Conservation (phyloP, 2,797 vertebrate species). For the Acipenser transmontanus region DNA sequence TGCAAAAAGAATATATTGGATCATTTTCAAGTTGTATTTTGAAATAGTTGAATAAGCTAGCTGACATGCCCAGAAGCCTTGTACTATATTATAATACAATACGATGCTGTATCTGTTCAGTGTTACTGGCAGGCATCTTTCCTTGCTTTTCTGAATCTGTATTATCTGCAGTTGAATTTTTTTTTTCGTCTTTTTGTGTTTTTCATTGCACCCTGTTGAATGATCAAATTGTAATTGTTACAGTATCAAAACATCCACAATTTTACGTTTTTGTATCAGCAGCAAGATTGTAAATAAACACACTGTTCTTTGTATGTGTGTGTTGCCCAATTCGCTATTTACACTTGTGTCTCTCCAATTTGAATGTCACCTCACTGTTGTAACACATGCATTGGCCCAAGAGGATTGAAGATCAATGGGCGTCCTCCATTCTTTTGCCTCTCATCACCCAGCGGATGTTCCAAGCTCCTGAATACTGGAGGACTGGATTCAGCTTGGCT, state of each 20-base stretch:
- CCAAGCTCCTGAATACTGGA: no score
- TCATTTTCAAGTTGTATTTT: slow-evolving; percentile 2
- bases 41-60: slow-evolving; percentile 43
- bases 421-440: no score
- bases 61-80: slow-evolving; percentile 25
- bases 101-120: slow-evolving; percentile 7
- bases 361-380: no score
- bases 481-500: no score
- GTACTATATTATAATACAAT: slow-evolving; percentile 28
- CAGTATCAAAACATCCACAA: not conserved
- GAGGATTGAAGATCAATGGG: no score
- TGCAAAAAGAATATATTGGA: not conserved
- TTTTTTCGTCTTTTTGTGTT: slow-evolving; percentile 20
- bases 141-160: slow-evolving; percentile 21
- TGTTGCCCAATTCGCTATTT: not conserved
- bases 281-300: slow-evolving; percentile 42
- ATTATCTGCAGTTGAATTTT: slow-evolving; percentile 21
- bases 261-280: slow-evolving; percentile 16
- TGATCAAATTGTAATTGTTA: slow-evolving; percentile 22
- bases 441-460: no score
- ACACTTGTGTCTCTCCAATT: no score
- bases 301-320: not conserved
- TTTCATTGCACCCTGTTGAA: slow-evolving; percentile 5
- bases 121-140: slow-evolving; percentile 30
- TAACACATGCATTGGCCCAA: no score